Evolutionary conservation across 2,113 vertebrate species (phyloP), one percentile per base, ranked within the genome.

Genomic region (Rhynchomys soricoides): DNA sequence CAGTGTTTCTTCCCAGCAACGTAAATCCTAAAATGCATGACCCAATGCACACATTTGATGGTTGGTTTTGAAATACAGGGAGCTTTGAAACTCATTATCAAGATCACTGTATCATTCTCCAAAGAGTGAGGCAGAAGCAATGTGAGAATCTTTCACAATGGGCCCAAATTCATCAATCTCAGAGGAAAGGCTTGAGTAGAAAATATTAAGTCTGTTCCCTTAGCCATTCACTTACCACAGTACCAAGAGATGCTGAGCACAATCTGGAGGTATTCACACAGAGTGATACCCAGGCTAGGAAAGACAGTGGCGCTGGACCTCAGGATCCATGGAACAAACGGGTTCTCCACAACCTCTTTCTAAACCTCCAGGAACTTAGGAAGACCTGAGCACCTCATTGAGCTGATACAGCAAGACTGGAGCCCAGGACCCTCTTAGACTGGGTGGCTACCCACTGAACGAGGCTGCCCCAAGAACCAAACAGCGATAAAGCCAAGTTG

Each of bases 291-390:
- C 4, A 68, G 75, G 31, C 31, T 43, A 12, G 19, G 22, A 2
- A 9, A 43, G 66, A 29, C 1, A 0, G 2, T 50, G 29, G 0
- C 16, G 40, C 70, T 73, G 31, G 0, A 3, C 16, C 62, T 52
- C 3, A 0, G 1, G 40, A 70, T 22, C 26, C 48, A 2, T 0
- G 0, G 12, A 26, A 74, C 0, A 12, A 22, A 2, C 0, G 3
- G 45, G 40, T 34, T 31, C 31, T 64, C 2, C 3, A 1, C 24
- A 21, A 29, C 26, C 45, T 34, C 40, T 37, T 26, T 59, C 55
- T 43, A 37, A 70, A 24, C 24, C 29, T 62, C 29, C 5, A 74
- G 71, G 16, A 70, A 5, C 8, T 55, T 7, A n/a, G 62, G 16
- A 86, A 62, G 73, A n/a, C 26, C 45, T 1, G 17, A 7, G 1